Conservation (phyloP, 2,113 vertebrate genomes). For the Aptenodytes forsteri region DNA sequence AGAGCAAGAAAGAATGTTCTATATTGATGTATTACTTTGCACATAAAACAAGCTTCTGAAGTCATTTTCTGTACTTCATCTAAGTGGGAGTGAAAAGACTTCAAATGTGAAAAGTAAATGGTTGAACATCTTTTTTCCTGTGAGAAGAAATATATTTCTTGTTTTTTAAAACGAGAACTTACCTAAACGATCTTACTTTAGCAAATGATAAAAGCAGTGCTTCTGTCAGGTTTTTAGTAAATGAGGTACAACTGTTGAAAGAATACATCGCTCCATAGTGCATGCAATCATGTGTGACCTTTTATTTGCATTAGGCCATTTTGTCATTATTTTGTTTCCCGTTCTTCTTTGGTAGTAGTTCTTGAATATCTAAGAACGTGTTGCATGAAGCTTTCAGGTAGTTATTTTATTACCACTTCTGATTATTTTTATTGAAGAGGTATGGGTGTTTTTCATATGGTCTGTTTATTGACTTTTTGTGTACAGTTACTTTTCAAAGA, state of each 20-base stretch:
- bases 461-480: conserved; percentile 52
- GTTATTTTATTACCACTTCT: conserved; percentile 21
- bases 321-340: conserved; percentile 34
- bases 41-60: conserved; percentile 73
- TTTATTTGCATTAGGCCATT: conserved; percentile 46
- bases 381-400: conserved; percentile 44
- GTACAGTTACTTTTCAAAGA: conserved; percentile 29
- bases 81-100: conserved; percentile 73
- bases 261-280: conserved; percentile 53
- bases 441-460: not conserved
- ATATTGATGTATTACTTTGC: conserved; percentile 59
- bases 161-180: conserved; percentile 56
- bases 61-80: conserved; percentile 73
- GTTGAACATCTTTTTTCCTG: conserved; percentile 73
- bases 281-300: conserved; percentile 56
- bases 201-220: conserved; percentile 69
- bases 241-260: conserved; percentile 67
- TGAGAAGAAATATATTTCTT: conserved; percentile 41
- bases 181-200: conserved; percentile 52
- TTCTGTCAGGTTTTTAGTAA: conserved; percentile 78
- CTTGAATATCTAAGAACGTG: conserved; percentile 14
- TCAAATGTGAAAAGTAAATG: conserved; percentile 71
- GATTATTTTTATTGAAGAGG: conserved; percentile 17
- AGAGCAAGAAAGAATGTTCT: conserved; percentile 70
- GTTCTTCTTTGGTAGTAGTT: conserved; percentile 33